Evolutionary conservation across 2,888 invertebrate species (phyloP).

Genomic region (Drosophila falleni): DNA sequence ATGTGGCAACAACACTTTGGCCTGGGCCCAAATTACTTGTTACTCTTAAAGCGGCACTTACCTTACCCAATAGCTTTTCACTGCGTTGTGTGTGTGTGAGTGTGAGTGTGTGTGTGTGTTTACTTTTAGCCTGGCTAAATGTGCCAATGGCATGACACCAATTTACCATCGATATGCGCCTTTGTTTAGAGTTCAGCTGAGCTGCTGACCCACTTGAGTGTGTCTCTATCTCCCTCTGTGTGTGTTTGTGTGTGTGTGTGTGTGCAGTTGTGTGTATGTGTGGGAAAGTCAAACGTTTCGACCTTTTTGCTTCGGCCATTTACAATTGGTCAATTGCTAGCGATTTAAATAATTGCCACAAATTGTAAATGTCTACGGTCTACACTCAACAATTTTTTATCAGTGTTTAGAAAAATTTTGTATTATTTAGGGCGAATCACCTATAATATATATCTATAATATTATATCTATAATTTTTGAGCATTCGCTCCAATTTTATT

Average conservation of each 20-base stretch:
- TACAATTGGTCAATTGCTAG: conserved; percentile 62
- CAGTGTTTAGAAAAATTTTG: no score
- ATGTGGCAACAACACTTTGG: conserved; percentile 51
- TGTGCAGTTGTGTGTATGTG: conserved; percentile 4
- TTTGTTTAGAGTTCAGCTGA: conserved; percentile 56
- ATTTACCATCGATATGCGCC: conserved; percentile 63
- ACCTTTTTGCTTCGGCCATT: conserved; percentile 63
- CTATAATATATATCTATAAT: no score
- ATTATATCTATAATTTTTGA: no score
- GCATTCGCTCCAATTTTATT: no score
- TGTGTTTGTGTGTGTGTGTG: conserved; percentile 15
- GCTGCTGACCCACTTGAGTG: conserved; percentile 67
- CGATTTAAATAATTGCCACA: conserved; percentile 69
- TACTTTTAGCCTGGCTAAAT: conserved; percentile 68
- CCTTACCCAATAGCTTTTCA: conserved; percentile 72
- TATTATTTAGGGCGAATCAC: no score
- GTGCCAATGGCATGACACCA: conserved; percentile 83
- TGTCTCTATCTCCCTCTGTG: neutral
- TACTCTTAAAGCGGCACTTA: conserved; percentile 69
- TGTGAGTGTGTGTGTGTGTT: conserved; percentile 28
- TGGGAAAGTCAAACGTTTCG: conserved; percentile 65
- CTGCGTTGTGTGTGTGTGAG: conserved; percentile 35
- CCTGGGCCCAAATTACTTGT: conserved; percentile 25
- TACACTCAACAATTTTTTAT: no score
- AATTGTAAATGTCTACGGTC: conserved; percentile 15